A percentile compares a stretch with the other conserved stretches of the same genome.
Evolutionary conservation across 2,888 invertebrate genomes (phyloP).

Genomic region (Tinea pellionella): DNA sequence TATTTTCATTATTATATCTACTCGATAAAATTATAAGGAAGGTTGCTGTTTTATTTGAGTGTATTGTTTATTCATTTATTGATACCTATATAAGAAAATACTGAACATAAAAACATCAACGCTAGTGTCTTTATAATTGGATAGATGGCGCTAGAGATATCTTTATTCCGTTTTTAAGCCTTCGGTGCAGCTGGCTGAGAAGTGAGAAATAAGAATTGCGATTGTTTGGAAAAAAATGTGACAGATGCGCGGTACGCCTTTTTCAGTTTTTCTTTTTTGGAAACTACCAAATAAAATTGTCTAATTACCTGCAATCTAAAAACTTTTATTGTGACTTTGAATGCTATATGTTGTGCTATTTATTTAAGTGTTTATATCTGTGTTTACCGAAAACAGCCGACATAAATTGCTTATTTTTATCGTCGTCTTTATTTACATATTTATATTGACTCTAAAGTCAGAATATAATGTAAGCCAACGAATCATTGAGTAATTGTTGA

Average conservation of each 20-base stretch:
- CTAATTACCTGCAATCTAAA: neutral
- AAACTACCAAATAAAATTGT: neutral
- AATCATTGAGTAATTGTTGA: neutral
- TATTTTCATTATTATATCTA: too few relatives aligned
- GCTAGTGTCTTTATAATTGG: conserved; percentile 12
- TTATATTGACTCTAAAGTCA: neutral
- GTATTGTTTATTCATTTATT: too few relatives aligned
- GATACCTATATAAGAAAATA: too few relatives aligned
- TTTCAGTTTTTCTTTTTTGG: conserved; percentile 15
- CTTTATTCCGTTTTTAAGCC: conserved; percentile 19
- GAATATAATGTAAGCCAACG: neutral
- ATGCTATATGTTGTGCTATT: neutral
- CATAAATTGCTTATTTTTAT: neutral
- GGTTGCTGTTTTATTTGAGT: too few relatives aligned
- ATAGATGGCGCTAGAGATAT: conserved; percentile 22
- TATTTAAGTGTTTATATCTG: neutral
- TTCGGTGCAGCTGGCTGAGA: neutral
- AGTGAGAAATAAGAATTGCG: too few relatives aligned
- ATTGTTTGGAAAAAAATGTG: conserved; percentile 21
- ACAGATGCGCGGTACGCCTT: conserved; percentile 42
- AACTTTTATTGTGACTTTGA: neutral
- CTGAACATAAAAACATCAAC: too few relatives aligned
- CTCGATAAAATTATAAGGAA: too few relatives aligned
- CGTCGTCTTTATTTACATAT: neutral
- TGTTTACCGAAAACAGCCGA: neutral